Conservation (phyloP, 1,140 invertebrate genomes). For the Drosophila leontia region DNA sequence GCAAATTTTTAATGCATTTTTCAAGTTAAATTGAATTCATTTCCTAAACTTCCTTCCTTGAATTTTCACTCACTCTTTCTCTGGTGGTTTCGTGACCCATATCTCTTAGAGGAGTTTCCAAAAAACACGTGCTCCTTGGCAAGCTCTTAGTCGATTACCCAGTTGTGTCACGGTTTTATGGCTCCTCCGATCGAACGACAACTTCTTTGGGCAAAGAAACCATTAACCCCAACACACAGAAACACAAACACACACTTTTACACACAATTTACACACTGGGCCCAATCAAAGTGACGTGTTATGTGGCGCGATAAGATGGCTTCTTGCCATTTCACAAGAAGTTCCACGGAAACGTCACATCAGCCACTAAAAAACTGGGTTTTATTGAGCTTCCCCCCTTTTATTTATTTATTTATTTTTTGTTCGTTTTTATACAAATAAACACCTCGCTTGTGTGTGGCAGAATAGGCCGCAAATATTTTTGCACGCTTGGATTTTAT, state of each 20-base stretch:
- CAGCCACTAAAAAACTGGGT: slow-evolving; percentile 14
- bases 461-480: slow-evolving; percentile 74
- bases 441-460: slow-evolving; percentile 49
- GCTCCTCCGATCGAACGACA: slow-evolving; percentile 26
- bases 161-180: slow-evolving; percentile 39
- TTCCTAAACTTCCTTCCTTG: not conserved
- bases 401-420: not conserved
- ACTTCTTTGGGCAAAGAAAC: slow-evolving; percentile 25
- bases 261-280: slow-evolving; percentile 26
- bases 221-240: slow-evolving; percentile 25
- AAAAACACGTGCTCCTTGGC: slow-evolving; percentile 21
- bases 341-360: slow-evolving; percentile 12
- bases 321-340: slow-evolving; percentile 57
- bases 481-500: slow-evolving; percentile 61
- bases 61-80: not conserved
- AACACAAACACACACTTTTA: not conserved
- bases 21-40: not conserved
- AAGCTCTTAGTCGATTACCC: slow-evolving; percentile 21
- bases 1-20: not conserved
- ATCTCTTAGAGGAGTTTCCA: not conserved
- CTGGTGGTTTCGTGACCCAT: slow-evolving; percentile 8
- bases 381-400: slow-evolving; percentile 1
- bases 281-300: slow-evolving; percentile 28
- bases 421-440: slow-evolving; percentile 26
- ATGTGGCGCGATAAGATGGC: slow-evolving; percentile 31